Evolutionary conservation across 2,797 vertebrate species (phyloP), one percentile per base, ranked within the genome.

Genomic region (Podarcis siculus): DNA sequence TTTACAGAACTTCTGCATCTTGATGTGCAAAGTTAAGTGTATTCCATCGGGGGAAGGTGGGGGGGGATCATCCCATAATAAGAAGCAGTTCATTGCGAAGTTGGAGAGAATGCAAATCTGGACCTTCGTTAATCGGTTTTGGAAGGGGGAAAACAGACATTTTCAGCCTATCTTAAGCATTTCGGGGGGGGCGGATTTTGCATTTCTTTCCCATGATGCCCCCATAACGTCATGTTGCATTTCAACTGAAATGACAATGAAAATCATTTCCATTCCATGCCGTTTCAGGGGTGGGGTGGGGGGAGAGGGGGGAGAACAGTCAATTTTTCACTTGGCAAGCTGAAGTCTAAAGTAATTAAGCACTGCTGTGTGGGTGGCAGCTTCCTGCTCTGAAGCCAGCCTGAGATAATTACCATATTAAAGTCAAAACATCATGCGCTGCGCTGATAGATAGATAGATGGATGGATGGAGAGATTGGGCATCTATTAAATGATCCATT

Each of bases 191-290:
- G 97, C 21, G 96, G 97, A 98, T 98, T 98, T 98, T 98, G 97
- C 98, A 98, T 97, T 97, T 96, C 97, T 98, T 98, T 98, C 97
- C 98, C 98, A 98, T 98, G 97, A 98, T 98, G 98, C 98, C 96
- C 95, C 95, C 96, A 96, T 96, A 96, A 96, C 97, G 97, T 97
- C 96, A 97, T 95, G 95, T 95, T 94, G 93, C 94, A 96, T 97
- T 96, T 97, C 96, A 96, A 95, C 91, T 92, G 95, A 97, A 97
- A 96, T 97, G 96, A 97, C 96, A 97, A 97, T 97, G 96, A 96
- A 61, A 97, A 97, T 96, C 92, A 97, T 97, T 97, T 96, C 95
- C 94, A 96, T 96, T 97, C 96, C 92, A 95, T 95, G 95, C 96
- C 97, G 95, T 94, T 94, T 96, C 94, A 88, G 95, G 95, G 96